These are phyloP conservation scores for Trachymyrmex septentrionalis DNA, from an alignment of 1,140 invertebrate species.

Conservation along the genomic window DNA sequence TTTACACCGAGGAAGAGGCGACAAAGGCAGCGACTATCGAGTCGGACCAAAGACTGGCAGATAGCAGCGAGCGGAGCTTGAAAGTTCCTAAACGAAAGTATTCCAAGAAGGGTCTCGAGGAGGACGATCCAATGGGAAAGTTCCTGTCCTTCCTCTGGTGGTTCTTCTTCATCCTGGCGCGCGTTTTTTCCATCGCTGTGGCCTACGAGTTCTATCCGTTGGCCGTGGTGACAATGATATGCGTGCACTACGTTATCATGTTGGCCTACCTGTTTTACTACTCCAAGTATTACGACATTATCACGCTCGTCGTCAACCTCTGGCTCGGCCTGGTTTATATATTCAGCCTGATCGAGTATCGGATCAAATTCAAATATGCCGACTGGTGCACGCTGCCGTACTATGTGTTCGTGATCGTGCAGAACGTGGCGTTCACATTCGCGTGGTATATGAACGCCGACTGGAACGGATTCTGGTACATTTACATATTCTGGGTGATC, in stretches of 20 bases:
- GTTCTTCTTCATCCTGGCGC: constrained; percentile 90
- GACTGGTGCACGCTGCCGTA: constrained; percentile 89
- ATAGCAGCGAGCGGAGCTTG: constrained; percentile 58
- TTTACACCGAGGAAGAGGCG: constrained; percentile 65
- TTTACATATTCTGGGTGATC: constrained; percentile 81
- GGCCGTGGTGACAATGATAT: constrained; percentile 87
- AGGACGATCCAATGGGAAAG: constrained; percentile 90
- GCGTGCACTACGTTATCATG: constrained; percentile 88
- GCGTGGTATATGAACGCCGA: constrained; percentile 88
- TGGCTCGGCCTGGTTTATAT: constrained; percentile 90
- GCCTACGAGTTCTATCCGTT: constrained; percentile 90
- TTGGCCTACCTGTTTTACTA: constrained; percentile 88
- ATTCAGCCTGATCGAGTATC: constrained; percentile 91
- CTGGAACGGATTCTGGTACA: constrained; percentile 86
- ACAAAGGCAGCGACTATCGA: constrained; percentile 1
- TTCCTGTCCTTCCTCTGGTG: constrained; percentile 90
- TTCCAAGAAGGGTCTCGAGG: constrained; percentile 87
- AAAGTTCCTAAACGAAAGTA: constrained; percentile 80
- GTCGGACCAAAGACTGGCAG: constrained; percentile 53
- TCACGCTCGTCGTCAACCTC: constrained; percentile 88
- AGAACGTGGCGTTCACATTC: constrained; percentile 89
- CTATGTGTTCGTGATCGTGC: constrained; percentile 88
- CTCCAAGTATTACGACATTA: constrained; percentile 87
- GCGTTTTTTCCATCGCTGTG: constrained; percentile 89
- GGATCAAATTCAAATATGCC: constrained; percentile 90